A percentile compares a stretch with the other conserved stretches of the same genome.
These are phyloP conservation scores for Thymelicus acteon DNA, from an alignment of 2,888 invertebrate genomes.

Conservation along the genomic window DNA sequence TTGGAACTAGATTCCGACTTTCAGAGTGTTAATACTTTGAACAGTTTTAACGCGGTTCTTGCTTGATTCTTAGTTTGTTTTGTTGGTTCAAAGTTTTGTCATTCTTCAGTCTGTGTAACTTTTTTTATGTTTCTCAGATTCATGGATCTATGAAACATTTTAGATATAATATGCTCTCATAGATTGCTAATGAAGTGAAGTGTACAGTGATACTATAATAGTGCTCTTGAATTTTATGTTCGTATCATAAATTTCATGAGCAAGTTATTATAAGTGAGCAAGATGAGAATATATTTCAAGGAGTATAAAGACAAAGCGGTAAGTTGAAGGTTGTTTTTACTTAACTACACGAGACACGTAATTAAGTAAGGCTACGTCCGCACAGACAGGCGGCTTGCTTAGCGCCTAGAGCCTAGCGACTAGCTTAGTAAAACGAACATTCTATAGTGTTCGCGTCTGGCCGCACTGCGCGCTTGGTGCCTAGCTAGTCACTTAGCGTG, in stretches of 20 bases:
- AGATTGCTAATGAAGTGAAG: conserved; percentile 33
- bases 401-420: too few relatives aligned
- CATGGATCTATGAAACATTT: conserved; percentile 23
- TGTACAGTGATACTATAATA: conserved; percentile 37
- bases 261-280: conserved; percentile 49
- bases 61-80: background rate
- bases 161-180: conserved; percentile 17
- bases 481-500: too few relatives aligned
- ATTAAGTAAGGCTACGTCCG: too few relatives aligned
- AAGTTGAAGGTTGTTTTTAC: conserved; percentile 50
- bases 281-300: conserved; percentile 79
- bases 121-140: conserved; percentile 11
- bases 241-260: conserved; percentile 73
- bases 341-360: conserved; percentile 8
- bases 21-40: background rate
- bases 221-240: conserved; percentile 71
- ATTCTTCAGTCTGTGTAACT: background rate
- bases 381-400: too few relatives aligned
- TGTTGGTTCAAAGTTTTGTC: conserved; percentile 8
- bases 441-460: too few relatives aligned
- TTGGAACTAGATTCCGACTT: background rate
- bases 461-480: too few relatives aligned
- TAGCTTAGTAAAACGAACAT: too few relatives aligned
- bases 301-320: conserved; percentile 75
- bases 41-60: background rate